A percentile compares a stretch with the other conserved stretches of the same genome.
phyloP scores from a whole-genome alignment of 2,113 vertebrate genomes.

The Ramphastos sulfuratus region DNA sequence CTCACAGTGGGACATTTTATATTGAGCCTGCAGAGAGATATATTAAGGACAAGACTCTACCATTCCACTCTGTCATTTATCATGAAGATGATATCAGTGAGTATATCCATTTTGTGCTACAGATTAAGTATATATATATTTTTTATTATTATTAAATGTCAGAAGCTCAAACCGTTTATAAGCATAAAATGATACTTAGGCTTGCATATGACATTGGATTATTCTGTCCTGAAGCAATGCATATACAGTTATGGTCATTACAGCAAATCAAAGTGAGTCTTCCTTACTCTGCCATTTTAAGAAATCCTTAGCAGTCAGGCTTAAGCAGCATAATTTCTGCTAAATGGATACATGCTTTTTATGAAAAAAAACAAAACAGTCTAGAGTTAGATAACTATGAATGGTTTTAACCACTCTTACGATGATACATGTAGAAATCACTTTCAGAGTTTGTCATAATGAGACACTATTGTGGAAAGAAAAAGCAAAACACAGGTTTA shows the following conservation, averaged over 20 bases:
- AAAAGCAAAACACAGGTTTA: not conserved
- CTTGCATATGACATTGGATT: not conserved
- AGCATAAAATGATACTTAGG: not conserved
- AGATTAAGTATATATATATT: not conserved
- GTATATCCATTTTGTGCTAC: slow-evolving; percentile 63
- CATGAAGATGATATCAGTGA: slow-evolving; percentile 96
- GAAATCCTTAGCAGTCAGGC: not conserved
- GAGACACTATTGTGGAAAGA: not conserved
- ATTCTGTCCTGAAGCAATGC: not conserved
- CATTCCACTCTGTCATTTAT: slow-evolving; percentile 97
- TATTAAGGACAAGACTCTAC: slow-evolving; percentile 79
- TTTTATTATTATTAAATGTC: not conserved
- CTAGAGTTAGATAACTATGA: not conserved
- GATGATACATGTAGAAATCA: not conserved
- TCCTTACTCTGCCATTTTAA: not conserved
- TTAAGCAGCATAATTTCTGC: not conserved
- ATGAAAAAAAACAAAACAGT: not conserved
- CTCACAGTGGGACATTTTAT: slow-evolving; percentile 90
- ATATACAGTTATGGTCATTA: not conserved
- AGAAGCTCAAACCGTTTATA: not conserved
- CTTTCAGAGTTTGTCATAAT: not conserved
- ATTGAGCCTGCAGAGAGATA: slow-evolving; percentile 95
- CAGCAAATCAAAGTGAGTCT: not conserved
- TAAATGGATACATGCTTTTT: not conserved
- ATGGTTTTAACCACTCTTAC: not conserved